Evolutionary conservation across 1,140 invertebrate species (phyloP).

Genomic region (Brachionus asplanchnoidis): DNA sequence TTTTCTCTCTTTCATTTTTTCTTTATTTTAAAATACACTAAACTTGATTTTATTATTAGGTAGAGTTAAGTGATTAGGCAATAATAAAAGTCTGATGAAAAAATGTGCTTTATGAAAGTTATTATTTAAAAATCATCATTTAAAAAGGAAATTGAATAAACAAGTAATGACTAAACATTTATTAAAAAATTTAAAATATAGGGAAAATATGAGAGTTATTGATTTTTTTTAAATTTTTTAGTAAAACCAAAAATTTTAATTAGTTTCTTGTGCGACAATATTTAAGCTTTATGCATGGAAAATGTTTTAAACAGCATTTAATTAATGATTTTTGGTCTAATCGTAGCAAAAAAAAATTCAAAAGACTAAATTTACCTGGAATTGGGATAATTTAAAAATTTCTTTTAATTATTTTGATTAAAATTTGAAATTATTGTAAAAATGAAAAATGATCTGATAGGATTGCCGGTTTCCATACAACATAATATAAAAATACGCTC

Average conservation of each 20-base stretch:
- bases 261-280: background rate
- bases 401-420: background rate
- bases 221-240: background rate
- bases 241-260: background rate
- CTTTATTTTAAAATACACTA: background rate
- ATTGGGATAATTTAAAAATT: background rate
- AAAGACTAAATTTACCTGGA: background rate
- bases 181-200: background rate
- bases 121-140: background rate
- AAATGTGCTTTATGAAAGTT: background rate
- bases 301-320: background rate
- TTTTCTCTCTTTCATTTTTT: constrained; percentile 33
- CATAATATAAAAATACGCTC: background rate
- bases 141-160: background rate
- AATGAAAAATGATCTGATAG: background rate
- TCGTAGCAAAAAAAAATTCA: background rate
- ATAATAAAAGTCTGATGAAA: background rate
- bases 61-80: background rate
- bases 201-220: background rate
- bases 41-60: background rate
- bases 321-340: background rate
- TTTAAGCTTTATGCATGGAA: background rate
- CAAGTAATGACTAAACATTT: background rate
- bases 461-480: background rate
- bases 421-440: background rate